Evolutionary conservation across 2,797 vertebrate species (phyloP).

Genomic region (Silurus lanzhouensis): DNA sequence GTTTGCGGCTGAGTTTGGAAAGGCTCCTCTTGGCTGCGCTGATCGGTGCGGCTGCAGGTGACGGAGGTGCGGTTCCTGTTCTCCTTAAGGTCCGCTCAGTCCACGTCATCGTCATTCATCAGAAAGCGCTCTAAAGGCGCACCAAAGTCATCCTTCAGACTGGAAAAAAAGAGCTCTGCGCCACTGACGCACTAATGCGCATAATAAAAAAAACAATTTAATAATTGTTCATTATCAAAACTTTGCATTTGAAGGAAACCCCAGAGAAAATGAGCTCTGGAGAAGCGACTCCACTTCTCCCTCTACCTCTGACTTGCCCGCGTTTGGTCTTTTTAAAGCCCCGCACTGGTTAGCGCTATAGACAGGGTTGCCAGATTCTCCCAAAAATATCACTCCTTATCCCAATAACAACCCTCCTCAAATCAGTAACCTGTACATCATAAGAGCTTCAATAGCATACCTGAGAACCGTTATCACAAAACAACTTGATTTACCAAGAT

Average conservation of each 20-base stretch:
- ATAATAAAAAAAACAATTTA: not conserved
- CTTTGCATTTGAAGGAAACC: too few species aligned
- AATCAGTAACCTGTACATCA: not conserved
- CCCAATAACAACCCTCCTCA: rapidly evolving
- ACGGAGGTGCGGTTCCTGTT: conserved; percentile 55
- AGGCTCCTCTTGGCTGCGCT: conserved; percentile 68
- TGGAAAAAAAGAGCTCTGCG: not conserved
- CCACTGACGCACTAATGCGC: not conserved
- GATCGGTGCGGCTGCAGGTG: conserved; percentile 60
- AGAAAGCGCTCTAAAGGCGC: conserved; percentile 3
- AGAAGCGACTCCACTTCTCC: not conserved
- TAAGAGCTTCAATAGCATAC: not conserved
- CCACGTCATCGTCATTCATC: conserved; percentile 49
- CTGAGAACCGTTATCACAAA: not conserved
- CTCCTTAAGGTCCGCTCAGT: conserved; percentile 62
- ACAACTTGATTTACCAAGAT: not conserved
- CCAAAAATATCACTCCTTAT: too few species aligned
- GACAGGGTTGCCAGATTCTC: conserved; percentile 13
- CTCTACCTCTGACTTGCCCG: not conserved
- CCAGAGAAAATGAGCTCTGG: not conserved
- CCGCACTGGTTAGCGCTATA: not conserved
- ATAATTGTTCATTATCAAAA: too few species aligned
- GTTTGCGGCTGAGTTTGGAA: conserved; percentile 70
- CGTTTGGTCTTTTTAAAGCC: conserved; percentile 17
- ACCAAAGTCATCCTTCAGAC: conserved; percentile 13